Percentiles rank a stretch among this genome's conserved stretches.
phyloP scores from a whole-genome alignment of 2,888 invertebrate genomes.

The Diplolepis rosae region DNA sequence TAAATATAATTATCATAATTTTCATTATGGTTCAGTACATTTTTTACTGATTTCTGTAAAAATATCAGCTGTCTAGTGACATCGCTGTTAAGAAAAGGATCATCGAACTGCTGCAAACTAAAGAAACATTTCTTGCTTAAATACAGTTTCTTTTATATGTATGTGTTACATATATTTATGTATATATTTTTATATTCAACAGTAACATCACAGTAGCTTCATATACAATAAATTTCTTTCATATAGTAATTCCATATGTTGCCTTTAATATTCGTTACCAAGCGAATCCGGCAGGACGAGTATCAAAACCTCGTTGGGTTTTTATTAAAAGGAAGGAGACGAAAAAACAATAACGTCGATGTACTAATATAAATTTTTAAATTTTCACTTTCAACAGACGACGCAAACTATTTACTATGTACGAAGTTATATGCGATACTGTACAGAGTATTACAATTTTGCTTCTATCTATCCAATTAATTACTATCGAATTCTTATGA shows the following conservation, averaged over 20 bases:
- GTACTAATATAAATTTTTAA: constrained; percentile 30
- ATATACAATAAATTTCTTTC: constrained; percentile 70
- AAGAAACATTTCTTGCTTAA: constrained; percentile 19
- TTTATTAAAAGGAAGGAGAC: constrained; percentile 33
- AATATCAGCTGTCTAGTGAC: constrained; percentile 14
- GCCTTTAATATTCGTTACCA: constrained; percentile 57
- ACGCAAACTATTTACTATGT: constrained; percentile 22
- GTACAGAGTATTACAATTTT: constrained; percentile 10
- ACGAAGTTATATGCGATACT: background rate
- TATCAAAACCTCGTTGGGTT: constrained; percentile 50
- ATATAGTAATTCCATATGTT: constrained; percentile 59
- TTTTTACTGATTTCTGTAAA: constrained; percentile 27
- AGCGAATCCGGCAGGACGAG: constrained; percentile 62
- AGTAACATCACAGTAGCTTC: constrained; percentile 73
- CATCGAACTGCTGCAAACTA: constrained; percentile 26
- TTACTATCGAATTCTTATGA: constrained; percentile 17
- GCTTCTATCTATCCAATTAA: constrained; percentile 12
- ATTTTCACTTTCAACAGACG: constrained; percentile 21
- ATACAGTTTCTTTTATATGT: constrained; percentile 49
- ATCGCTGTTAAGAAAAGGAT: constrained; percentile 20
- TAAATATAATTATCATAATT: constrained; percentile 21
- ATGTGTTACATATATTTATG: constrained; percentile 55
- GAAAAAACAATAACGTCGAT: constrained; percentile 14
- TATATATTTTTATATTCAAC: constrained; percentile 70
- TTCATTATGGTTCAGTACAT: constrained; percentile 17